Conservation (phyloP, 2,888 invertebrate genomes). For the Acanthoscelides obtectus region DNA sequence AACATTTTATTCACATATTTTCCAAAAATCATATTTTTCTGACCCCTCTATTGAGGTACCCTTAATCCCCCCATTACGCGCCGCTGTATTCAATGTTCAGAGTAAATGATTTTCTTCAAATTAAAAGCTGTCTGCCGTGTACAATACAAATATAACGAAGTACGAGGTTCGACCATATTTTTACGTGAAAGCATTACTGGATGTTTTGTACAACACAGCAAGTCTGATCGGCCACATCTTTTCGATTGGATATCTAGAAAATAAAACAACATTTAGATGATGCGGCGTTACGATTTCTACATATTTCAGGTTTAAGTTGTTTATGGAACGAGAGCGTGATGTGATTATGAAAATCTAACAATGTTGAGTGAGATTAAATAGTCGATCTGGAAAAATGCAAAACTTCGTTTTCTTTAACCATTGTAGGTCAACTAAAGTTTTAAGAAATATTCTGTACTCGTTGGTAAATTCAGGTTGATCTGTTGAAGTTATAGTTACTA, state of each 20-base stretch:
- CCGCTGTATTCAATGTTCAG: not conserved
- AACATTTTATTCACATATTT: too few relatives aligned
- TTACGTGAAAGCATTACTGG: not conserved
- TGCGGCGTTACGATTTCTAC: not conserved
- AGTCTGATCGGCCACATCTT: not conserved
- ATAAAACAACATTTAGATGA: not conserved
- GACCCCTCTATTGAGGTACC: too few relatives aligned
- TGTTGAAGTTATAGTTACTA: too few relatives aligned
- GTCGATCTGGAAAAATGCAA: too few relatives aligned
- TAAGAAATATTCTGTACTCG: too few relatives aligned
- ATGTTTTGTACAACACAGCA: not conserved
- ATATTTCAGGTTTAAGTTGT: not conserved
- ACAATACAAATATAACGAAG: not conserved
- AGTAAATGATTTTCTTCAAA: not conserved
- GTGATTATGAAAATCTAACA: too few relatives aligned
- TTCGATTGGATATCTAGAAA: not conserved
- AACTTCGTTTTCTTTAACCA: too few relatives aligned
- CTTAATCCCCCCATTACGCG: too few relatives aligned
- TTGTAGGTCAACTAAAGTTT: too few relatives aligned
- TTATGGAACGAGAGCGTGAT: not conserved
- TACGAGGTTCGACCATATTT: not conserved
- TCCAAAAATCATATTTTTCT: too few relatives aligned
- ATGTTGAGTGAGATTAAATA: too few relatives aligned
- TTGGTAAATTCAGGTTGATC: too few relatives aligned
- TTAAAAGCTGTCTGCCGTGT: not conserved